Base-by-base conservation (phyloP, 2,888 invertebrate genomes). In the Drosophila leonis region DNA sequence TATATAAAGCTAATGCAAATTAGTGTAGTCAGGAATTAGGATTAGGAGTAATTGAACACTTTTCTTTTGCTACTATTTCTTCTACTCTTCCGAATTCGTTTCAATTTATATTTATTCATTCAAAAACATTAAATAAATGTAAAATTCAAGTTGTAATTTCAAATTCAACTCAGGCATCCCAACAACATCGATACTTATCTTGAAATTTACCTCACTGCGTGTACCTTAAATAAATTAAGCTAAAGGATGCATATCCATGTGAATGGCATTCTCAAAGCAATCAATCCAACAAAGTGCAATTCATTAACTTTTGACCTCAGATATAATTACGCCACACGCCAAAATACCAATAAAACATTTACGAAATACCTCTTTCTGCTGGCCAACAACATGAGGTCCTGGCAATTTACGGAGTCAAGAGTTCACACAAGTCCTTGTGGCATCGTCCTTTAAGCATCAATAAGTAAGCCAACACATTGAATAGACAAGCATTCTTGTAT, bases 241-340 rank as follows among this genome's bases (percentile, higher is more conserved):
- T 13, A 10, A 9, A 39, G 18, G 15, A 39, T 35, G 31, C 42
- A 37, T 7, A 0, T 0, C 13, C 13, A 15, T 56, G 37, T 20
- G 13, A 18, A 10, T 48, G 27, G 27, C 27, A 27, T 35, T 15
- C 27, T 31, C 13, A 18, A 37, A 15, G 24, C 46, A 65, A 65
- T 66, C 46, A 67, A 66, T 66, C 15, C 51, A 72, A 75, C 55
- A 68, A 75, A 76, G 54, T 67, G 49, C 79, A 78, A 83, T 86
- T 78, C 75, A 83, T 83, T 80, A 78, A 71, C 72, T 78, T 76
- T 64, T 65, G 65, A 76, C 73, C 78, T 65, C 76, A 65, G 63
- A 55, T 59, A 55, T 72, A 63, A 69, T 66, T 48, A 54, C 65
- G 52, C 35, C 44, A 18, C 51, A 52, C 49, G 31, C n/a, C 39